Conservation (phyloP, 2,113 vertebrate genomes). For the Harpagus bidentatus region DNA sequence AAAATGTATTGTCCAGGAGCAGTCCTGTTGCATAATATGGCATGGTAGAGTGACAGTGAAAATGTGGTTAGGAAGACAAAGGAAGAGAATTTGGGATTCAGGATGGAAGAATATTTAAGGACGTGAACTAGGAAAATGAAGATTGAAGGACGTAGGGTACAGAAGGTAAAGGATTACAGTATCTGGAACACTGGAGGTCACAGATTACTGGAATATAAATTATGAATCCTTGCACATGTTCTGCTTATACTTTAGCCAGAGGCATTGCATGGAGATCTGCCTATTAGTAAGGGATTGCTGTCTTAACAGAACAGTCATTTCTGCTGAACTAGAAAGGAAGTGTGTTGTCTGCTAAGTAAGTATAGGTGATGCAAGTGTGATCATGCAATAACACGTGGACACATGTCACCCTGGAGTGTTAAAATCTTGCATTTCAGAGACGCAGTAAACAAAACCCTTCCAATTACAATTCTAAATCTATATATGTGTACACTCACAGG, state of each 20-base stretch:
- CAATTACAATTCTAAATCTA: background rate
- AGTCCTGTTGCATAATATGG: background rate
- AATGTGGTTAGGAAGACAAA: background rate
- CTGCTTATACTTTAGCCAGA: conserved; percentile 38
- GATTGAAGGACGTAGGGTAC: background rate
- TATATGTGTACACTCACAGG: background rate
- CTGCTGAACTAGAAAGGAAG: conserved; percentile 15
- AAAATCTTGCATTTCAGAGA: background rate
- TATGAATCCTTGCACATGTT: background rate
- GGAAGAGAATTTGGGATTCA: background rate
- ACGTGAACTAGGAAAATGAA: background rate
- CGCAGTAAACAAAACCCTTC: background rate
- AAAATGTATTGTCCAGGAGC: background rate
- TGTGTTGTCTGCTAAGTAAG: background rate
- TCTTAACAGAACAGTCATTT: conserved; percentile 44
- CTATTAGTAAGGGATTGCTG: conserved; percentile 16
- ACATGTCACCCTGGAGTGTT: background rate
- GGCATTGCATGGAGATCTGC: conserved; percentile 25
- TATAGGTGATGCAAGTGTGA: conserved; percentile 29
- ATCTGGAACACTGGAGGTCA: background rate
- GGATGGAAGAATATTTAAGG: background rate
- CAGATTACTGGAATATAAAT: conserved; percentile 7
- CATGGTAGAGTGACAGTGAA: background rate
- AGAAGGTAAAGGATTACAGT: background rate
- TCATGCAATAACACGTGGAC: conserved; percentile 1